Conservation (phyloP, 2,113 vertebrate genomes). For the Tragelaphus buxtoni region DNA sequence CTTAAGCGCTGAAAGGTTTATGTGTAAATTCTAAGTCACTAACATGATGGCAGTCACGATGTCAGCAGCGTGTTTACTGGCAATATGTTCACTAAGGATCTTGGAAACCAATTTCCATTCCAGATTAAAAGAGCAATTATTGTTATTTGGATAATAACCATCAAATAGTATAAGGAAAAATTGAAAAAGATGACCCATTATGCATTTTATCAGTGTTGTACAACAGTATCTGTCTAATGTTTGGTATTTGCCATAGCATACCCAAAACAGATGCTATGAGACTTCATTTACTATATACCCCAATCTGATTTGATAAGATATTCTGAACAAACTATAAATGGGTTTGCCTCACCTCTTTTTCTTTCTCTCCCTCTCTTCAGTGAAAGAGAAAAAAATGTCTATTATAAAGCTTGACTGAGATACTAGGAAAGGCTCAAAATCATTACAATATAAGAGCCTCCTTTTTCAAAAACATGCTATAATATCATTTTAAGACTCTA, state of each 20-base stretch:
- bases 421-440: slow-evolving; percentile 20
- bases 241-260: slow-evolving; percentile 48
- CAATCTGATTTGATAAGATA: slow-evolving; percentile 36
- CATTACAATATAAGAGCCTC: not conserved
- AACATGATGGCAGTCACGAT: not conserved
- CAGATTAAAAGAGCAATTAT: slow-evolving; percentile 31
- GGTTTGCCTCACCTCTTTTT: slow-evolving; percentile 30
- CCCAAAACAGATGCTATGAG: slow-evolving; percentile 18
- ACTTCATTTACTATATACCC: not conserved
- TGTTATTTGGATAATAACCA: slow-evolving; percentile 53
- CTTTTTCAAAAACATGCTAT: not conserved
- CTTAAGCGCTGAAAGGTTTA: not conserved
- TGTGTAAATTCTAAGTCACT: not conserved
- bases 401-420: not conserved
- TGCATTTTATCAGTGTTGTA: slow-evolving; percentile 23
- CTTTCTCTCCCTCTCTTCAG: not conserved
- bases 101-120: slow-evolving; percentile 32
- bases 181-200: slow-evolving; percentile 61
- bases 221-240: not conserved
- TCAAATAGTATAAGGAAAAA: slow-evolving; percentile 62
- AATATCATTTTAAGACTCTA: slow-evolving; percentile 36
- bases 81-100: not conserved
- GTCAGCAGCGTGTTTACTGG: not conserved
- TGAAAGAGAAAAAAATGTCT: slow-evolving; percentile 34
- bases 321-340: slow-evolving; percentile 51